Percentiles rank a stretch among this genome's conserved stretches.
phyloP scores from a whole-genome alignment of 2,113 vertebrate genomes.

The Cryptotis parvus region DNA sequence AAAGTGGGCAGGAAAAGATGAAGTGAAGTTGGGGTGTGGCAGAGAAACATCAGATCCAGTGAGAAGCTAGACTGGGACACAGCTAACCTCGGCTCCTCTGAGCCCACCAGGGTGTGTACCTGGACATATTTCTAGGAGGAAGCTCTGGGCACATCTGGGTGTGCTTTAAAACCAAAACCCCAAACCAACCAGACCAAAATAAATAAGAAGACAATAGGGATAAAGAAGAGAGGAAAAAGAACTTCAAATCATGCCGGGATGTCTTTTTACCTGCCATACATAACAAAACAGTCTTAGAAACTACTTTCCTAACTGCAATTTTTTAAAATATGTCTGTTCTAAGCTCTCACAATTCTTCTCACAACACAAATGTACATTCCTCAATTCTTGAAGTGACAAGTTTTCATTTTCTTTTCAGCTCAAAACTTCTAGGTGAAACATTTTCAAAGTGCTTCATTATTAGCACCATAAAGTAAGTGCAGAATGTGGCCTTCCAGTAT shows the following conservation, averaged over 20 bases:
- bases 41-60: too few species aligned
- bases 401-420: background rate
- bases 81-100: too few species aligned
- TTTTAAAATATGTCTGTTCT: background rate
- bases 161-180: too few species aligned
- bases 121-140: too few species aligned
- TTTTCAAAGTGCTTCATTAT: background rate
- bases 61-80: too few species aligned
- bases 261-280: background rate
- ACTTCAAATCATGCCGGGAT: background rate
- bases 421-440: conserved; percentile 32
- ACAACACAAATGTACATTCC: background rate
- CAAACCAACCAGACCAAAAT: background rate
- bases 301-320: conserved; percentile 27
- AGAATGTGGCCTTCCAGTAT: conserved; percentile 56
- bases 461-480: conserved; percentile 53
- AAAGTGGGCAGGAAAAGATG: background rate
- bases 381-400: background rate
- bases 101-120: background rate
- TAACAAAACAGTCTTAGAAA: background rate
- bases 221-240: background rate
- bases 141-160: too few species aligned
- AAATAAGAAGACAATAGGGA: background rate
- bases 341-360: background rate
- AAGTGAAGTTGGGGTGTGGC: background rate